Evolutionary conservation across 92 coral and sea anemone species (phyloP), one percentile per base, ranked within the genome.

Genomic region (Blastomussa wellsi): DNA sequence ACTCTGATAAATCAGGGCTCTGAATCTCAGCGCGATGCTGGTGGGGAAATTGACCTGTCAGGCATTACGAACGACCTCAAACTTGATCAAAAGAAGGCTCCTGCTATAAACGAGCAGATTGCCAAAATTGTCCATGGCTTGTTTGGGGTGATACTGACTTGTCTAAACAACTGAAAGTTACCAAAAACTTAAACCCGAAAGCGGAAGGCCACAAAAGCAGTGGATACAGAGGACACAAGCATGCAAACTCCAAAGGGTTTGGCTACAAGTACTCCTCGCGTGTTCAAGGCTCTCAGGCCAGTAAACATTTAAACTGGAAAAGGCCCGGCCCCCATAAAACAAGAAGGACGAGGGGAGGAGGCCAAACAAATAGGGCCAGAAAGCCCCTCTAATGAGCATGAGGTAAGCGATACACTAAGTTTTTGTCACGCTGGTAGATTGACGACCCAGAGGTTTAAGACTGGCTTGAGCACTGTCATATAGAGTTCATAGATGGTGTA

Each of bases 291-390:
- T 60, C 35, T 38, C 37, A 60, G 71, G 13, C 39, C 22, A 60
- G 4, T 42, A 38, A n/a, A 59, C 29, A 78, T 22, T 78, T 78
- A 55, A 55, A 78, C 81, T 78, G 81, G 32, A 37, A 79, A 79
- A 39, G 82, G 72, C 72, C 82, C 38, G 72, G 72, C 72, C 72
- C 72, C 51, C 82, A 36, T 62, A 79, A 55, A 59, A 22, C 72
- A 79, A 60, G 72, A n/a, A 64, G 20, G 29, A 79, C 20, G 82
- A 79, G 72, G 57, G 72, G 72, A 60, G 82, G 82, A 79, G 72
- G 82, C 82, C 29, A 79, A 39, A 41, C 82, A 79, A 79, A 41
- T 59, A 62, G 82, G 80, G 80, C 47, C 80, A 76, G 65, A 76
- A 76, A 48, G 31, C 80, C 80, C 64, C 67, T 51, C 57, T 49